phyloP scores from a whole-genome alignment of 2,113 vertebrate genomes.

The Actinemys pallida region DNA sequence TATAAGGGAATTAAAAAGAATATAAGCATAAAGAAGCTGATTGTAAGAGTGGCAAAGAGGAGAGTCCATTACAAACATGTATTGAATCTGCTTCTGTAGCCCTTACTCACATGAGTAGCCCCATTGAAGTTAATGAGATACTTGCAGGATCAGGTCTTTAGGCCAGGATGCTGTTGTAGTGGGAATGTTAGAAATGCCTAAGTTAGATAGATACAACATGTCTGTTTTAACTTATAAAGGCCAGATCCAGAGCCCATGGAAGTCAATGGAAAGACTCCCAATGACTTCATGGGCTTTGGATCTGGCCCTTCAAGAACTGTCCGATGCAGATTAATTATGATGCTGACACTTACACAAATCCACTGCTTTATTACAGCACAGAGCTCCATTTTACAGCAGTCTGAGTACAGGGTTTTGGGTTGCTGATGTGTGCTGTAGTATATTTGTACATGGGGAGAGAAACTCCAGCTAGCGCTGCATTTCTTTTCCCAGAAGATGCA shows the following conservation, averaged over 20 bases:
- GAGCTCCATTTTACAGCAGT: neutral
- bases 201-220: neutral
- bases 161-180: neutral
- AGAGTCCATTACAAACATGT: accelerated
- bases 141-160: neutral
- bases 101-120: neutral
- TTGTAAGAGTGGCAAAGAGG: neutral
- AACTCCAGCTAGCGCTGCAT: neutral
- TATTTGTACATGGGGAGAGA: accelerated
- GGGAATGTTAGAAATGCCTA: neutral
- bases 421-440: neutral
- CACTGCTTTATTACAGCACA: accelerated
- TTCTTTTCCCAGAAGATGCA: neutral
- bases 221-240: slow-evolving; percentile 30
- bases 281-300: neutral
- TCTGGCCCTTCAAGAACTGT: neutral
- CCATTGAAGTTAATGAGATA: accelerated
- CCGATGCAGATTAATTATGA: neutral
- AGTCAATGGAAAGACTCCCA: neutral
- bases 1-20: neutral
- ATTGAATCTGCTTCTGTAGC: neutral
- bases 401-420: neutral
- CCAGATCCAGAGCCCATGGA: slow-evolving; percentile 17
- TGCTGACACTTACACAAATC: neutral
- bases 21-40: neutral